Evolutionary conservation across 2,888 invertebrate species (phyloP).

Genomic region (Amblyteles armatorius): DNA sequence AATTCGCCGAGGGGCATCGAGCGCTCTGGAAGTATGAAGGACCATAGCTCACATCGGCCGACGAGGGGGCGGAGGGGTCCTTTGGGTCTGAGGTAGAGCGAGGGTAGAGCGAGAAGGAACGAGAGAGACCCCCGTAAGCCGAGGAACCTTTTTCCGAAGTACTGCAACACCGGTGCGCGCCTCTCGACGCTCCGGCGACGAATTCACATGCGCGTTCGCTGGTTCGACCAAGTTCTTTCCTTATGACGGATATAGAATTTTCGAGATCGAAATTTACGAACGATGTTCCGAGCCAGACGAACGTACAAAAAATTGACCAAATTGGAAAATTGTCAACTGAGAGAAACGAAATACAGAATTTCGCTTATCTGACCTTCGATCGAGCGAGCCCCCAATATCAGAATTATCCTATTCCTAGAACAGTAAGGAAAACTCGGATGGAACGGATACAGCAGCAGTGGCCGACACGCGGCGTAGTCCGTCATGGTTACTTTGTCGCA

Average conservation of each 20-base stretch:
- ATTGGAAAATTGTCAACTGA: no score
- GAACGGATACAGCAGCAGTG: no score
- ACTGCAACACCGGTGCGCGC: conserved; percentile 50
- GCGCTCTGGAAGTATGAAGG: conserved; percentile 40
- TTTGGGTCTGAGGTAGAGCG: conserved; percentile 1
- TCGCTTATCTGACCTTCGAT: no score
- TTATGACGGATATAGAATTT: background rate
- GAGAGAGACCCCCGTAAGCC: conserved; percentile 35
- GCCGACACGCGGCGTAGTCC: no score
- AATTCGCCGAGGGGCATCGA: conserved; percentile 73
- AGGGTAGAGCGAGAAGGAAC: background rate
- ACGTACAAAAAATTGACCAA: no score
- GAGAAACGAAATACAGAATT: no score
- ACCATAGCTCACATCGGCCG: conserved; percentile 47
- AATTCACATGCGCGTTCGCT: conserved; percentile 1
- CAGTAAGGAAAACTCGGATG: no score
- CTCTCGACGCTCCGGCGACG: conserved; percentile 10
- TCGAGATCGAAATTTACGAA: background rate
- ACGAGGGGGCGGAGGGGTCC: conserved; percentile 51
- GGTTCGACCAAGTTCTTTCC: conserved; percentile 1
- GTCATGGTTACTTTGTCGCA: no score
- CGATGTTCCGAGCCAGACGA: no score
- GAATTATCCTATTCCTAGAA: no score
- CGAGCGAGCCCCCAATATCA: no score
- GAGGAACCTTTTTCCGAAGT: conserved; percentile 54